These are phyloP conservation scores for Siniperca obscura DNA, from an alignment of 2,797 vertebrate genomes.

Conservation along the genomic window DNA sequence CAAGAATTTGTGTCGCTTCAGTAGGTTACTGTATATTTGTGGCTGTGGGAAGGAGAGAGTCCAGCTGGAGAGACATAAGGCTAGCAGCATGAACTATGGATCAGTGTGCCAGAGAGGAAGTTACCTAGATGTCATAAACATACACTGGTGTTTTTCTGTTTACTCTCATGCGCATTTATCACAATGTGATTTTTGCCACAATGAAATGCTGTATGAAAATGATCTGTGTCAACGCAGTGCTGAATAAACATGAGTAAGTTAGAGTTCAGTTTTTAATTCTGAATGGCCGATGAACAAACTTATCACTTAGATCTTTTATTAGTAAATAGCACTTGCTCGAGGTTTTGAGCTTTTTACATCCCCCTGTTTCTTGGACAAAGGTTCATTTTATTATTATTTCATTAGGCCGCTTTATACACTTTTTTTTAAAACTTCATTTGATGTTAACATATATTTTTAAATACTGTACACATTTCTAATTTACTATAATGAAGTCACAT, in stretches of 20 bases:
- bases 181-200: constrained; percentile 18
- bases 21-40: constrained; percentile 68
- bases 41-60: constrained; percentile 69
- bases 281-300: not conserved
- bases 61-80: constrained; percentile 88
- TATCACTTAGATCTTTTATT: not conserved
- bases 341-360: too few species aligned
- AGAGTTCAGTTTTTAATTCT: not conserved
- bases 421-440: not conserved
- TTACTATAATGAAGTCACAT: not conserved
- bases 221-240: not conserved
- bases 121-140: constrained; percentile 76
- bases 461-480: not conserved
- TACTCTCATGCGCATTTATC: constrained; percentile 41
- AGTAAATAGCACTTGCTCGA: not conserved
- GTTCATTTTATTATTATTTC: not conserved
- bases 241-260: not conserved
- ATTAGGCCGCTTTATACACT: not conserved
- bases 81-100: constrained; percentile 79
- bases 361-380: not conserved
- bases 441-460: not conserved
- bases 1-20: constrained; percentile 56
- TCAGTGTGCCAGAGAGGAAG: constrained; percentile 82
- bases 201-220: constrained; percentile 20
- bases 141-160: constrained; percentile 58